Evolutionary conservation across 2,797 vertebrate genomes (phyloP).

Genomic region (Falco columbarius): DNA sequence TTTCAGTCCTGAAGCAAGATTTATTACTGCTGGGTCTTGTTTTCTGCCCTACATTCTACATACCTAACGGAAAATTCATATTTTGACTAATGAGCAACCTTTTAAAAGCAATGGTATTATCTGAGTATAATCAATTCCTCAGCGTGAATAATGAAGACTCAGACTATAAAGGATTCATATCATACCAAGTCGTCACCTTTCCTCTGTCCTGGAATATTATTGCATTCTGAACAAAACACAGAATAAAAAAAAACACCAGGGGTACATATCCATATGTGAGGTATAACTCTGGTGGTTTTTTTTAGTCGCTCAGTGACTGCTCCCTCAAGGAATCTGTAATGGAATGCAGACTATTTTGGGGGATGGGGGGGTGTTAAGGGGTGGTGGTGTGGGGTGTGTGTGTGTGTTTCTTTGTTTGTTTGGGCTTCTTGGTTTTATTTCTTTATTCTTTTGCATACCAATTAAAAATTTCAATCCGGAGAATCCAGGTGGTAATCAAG

Average conservation of each 20-base stretch:
- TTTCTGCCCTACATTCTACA: background rate
- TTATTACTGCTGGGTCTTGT: background rate
- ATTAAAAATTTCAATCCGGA: constrained; percentile 18
- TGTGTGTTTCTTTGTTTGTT: background rate
- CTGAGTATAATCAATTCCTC: background rate
- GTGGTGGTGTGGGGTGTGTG: background rate
- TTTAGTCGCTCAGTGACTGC: background rate
- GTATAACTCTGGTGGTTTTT: background rate
- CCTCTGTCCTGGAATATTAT: background rate
- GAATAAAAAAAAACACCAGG: background rate
- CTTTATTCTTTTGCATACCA: background rate
- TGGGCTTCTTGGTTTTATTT: background rate
- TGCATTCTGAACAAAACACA: background rate
- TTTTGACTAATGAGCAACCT: background rate
- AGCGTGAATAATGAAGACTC: background rate
- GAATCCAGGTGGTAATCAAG: constrained; percentile 57
- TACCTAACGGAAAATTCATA: background rate
- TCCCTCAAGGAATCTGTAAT: background rate
- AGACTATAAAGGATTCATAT: background rate
- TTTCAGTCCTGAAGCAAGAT: background rate
- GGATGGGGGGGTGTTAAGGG: too few relatives aligned
- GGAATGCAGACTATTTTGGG: background rate
- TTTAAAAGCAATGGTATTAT: background rate
- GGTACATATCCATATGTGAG: background rate
- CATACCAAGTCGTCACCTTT: background rate